These are phyloP conservation scores for Bursaphelenchus mucronatus DNA, from an alignment of 1,140 invertebrate species.

Conservation along the genomic window DNA sequence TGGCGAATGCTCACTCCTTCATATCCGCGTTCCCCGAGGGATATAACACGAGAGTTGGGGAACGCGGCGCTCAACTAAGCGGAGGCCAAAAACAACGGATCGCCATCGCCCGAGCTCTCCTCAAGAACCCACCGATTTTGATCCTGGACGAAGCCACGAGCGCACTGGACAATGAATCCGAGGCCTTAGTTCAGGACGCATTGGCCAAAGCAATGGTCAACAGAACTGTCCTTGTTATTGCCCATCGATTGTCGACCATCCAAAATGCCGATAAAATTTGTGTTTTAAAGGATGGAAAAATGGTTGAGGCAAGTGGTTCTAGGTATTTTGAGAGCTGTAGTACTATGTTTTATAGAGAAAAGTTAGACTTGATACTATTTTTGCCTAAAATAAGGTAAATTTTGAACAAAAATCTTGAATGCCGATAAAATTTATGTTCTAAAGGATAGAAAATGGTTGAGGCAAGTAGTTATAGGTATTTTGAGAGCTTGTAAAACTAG, in stretches of 20 bases:
- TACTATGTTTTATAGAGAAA: too few species aligned
- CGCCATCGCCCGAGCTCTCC: constrained; percentile 87
- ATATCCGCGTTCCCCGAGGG: constrained; percentile 73
- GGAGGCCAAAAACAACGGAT: constrained; percentile 89
- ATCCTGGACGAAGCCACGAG: constrained; percentile 97
- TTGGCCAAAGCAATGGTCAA: constrained; percentile 6
- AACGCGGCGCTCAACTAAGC: constrained; percentile 60
- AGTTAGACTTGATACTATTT: too few species aligned
- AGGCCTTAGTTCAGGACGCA: constrained; percentile 19
- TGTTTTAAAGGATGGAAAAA: constrained; percentile 61
- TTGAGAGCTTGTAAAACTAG: too few species aligned
- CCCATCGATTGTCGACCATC: constrained; percentile 63
- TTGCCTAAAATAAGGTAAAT: constrained; percentile 21
- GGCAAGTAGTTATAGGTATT: too few species aligned
- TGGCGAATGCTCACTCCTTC: constrained; percentile 86
- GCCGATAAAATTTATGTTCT: constrained; percentile 60
- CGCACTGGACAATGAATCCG: constrained; percentile 72
- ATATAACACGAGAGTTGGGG: constrained; percentile 76
- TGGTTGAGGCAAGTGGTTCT: constrained; percentile 47
- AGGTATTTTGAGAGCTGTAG: constrained; percentile 52
- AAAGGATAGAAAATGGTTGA: constrained; percentile 60
- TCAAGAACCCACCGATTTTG: constrained; percentile 87
- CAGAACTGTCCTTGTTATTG: constrained; percentile 61
- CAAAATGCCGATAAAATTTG: constrained; percentile 52
- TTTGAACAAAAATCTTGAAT: constrained; percentile 57